Evolutionary conservation across 2,797 vertebrate species (phyloP), one percentile per base, ranked within the genome.

Genomic region (Thalassophryne amazonica): DNA sequence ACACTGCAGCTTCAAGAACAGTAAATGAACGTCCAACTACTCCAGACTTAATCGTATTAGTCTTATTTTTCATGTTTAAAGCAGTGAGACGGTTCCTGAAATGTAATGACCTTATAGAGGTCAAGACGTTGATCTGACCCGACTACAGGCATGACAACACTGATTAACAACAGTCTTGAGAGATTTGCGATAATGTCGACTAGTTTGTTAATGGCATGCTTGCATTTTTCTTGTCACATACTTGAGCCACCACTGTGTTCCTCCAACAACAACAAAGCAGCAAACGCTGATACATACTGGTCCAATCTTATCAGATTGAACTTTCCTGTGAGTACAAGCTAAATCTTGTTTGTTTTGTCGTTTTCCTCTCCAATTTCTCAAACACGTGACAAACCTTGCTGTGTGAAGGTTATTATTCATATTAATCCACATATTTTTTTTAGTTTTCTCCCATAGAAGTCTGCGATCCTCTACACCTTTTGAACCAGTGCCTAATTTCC

Each of bases 401-500:
- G 12, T 11, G 19, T 15, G n/a, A 39, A 47, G 7, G 11, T 52
- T n/a, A 48, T 55, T 43, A 24, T 23, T 42, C 33, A 28, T 25
- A 37, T 45, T n/a, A 31, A 42, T 50, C 21, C 16, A n/a, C 30
- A 24, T 19, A 29, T 54, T 58, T 45, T 8, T 39, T n/a, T 7
- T 11, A 11, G 19, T 14, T 8, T 38, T 30, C 18, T 22, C 18
- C 32, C n/a, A n/a, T n/a, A n/a, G n/a, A n/a, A n/a, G n/a, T n/a
- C 37, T 58, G 59, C 72, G 51, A 69, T 77, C 29, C 73, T 73
- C 62, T 61, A 65, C 60, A 68, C 73, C 76, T 74, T 75, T 76
- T 41, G 31, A 49, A 63, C 13, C 51, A 23, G 23, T 2, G 24
- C 33, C 14, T 59, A 25, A 61, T 69, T 49, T 51, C 58, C 29